Evolutionary conservation across 2,888 invertebrate species (phyloP).

Genomic region (Archaeoteleia sp.): DNA sequence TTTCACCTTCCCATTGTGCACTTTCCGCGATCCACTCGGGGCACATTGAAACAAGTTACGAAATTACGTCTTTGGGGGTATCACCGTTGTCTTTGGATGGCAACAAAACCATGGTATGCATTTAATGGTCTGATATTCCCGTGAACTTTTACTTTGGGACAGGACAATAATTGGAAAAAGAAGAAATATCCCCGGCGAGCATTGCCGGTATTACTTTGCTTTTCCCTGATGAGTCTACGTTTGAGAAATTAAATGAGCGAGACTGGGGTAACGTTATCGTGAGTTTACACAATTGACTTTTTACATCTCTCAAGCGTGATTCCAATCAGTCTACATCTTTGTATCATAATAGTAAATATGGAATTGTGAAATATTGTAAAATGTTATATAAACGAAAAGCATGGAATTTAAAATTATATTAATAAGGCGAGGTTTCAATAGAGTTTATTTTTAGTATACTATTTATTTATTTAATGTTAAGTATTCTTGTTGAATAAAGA

Average conservation of each 20-base stretch:
- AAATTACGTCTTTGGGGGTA: conserved; percentile 45
- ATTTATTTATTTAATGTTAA: too few species aligned
- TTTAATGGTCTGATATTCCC: conserved; percentile 31
- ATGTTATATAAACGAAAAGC: too few species aligned
- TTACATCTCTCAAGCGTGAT: neutral
- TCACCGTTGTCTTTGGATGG: conserved; percentile 21
- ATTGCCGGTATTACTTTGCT: conserved; percentile 18
- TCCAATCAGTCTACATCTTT: too few species aligned
- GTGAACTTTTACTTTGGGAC: conserved; percentile 33
- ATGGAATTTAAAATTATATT: too few species aligned
- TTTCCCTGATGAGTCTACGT: conserved; percentile 15
- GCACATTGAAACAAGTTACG: conserved; percentile 48
- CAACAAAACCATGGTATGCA: conserved; percentile 24
- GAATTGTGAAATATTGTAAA: too few species aligned
- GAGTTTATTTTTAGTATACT: too few species aligned
- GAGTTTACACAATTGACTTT: conserved; percentile 7
- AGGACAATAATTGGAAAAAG: conserved; percentile 32
- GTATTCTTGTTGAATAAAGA: too few species aligned
- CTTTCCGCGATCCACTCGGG: conserved; percentile 40
- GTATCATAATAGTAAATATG: too few species aligned
- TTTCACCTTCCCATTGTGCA: conserved; percentile 40
- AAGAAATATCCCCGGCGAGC: conserved; percentile 18
- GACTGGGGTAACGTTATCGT: conserved; percentile 6
- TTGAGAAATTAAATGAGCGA: neutral
- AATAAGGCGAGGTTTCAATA: too few species aligned